Evolutionary conservation across 2,113 vertebrate species (phyloP), one percentile per base, ranked within the genome.

Genomic region (Caranx ignobilis): DNA sequence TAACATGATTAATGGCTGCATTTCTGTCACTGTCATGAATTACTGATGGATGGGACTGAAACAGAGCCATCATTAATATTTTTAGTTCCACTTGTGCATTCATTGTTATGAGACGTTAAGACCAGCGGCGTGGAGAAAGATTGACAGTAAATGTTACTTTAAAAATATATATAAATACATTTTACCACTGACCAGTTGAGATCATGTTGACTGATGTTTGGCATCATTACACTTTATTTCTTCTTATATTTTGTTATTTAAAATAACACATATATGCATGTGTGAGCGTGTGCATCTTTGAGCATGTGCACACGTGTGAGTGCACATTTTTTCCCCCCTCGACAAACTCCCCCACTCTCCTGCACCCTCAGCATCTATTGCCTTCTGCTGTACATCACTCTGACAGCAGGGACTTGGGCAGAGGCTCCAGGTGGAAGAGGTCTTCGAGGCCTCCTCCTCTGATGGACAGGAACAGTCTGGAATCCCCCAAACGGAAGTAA

Each of bases 401-500:
- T 90, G 92, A 92, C 92, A 90, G 87, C 82, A 71, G 81, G 79
- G 82, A 72, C 82, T 74, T 8, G 12, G 72, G 67, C 77, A 54
- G 86, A 83, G 81, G 75, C 80, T 80, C 75, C 0, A 79, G 86
- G 83, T 89, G 81, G 82, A 72, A 83, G 64, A 90, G 87, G 87
- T 80, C 85, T 48, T 59, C 47, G 35, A 61, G 84, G 80, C 74
- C 68, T 60, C 68, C 87, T 75, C 31, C 50, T 77, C 76, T 91
- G 90, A 91, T 80, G 77, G 91, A 93, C 87, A 87, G 73, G 75
- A 89, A 87, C 79, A 82, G 82, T 77, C 74, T 70, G 79, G 83
- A 83, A 84, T 91, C 82, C 82, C 80, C 79, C 77, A 74, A 84
- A 86, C 88, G 91, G 92, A 92, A 90, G 61, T 88, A 75, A 91